Evolutionary conservation across 2,888 invertebrate species (phyloP), one percentile per base, ranked within the genome.

Genomic region (Gymnosoma rotundatum): DNA sequence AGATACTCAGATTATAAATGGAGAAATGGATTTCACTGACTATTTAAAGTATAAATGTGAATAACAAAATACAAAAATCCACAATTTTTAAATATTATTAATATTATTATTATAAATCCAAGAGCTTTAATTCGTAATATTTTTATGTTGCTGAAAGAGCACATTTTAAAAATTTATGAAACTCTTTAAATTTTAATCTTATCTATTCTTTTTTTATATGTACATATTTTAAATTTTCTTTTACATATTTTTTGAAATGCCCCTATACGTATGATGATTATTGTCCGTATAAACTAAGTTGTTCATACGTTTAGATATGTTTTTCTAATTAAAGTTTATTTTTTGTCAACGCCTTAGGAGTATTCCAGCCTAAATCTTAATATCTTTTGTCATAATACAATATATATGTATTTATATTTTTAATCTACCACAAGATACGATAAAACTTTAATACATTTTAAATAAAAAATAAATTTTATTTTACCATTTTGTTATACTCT

Each of bases 241-340:
- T n/a, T n/a, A n/a, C n/a, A n/a, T 25, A 25, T 25, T 25, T 25
- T 25, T 25, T 25, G 1, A n/a, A 25, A 25, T 25, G 4, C 1
- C 25, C 42, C 8, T 20, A 1, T 69, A 9, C 42, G 69, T 69
- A 69, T 69, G 52, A 42, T 21, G 42, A 1, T 69, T n/a, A 56
- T 56, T 38, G 7, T 69, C 25, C 10, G 25, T n/a, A 12, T 54
- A 42, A 63, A 45, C 21, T 18, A 20, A 21, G 45, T 45, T 42
- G 48, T 21, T 18, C 54, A 58, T 72, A 72, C 72, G 72, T 61
- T 54, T 14, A 38, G 7, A 7, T 25, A 10, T 36, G 8, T 4
- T 25, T 52, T 18, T 36, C 32, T 12, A 72, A 20, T 50, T 6
- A 61, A 16, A 50, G 1, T 58, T 4, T 32, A 20, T 72, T 72